Evolutionary conservation across 2,113 vertebrate species (phyloP).

Genomic region (Emydocephalus ijimae): DNA sequence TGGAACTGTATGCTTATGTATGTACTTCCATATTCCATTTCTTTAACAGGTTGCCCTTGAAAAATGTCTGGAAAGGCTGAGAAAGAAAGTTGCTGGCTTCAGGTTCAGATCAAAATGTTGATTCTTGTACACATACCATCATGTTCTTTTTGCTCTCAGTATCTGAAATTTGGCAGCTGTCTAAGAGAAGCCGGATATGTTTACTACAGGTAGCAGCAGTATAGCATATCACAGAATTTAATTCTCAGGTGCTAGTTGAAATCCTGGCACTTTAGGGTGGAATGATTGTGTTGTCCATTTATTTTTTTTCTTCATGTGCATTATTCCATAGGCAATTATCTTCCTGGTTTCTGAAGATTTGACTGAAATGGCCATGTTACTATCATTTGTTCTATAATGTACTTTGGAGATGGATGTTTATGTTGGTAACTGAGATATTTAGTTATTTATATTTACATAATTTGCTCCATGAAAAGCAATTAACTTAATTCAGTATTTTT

Average conservation of each 20-base stretch:
- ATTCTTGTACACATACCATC: not conserved
- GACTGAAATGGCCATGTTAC: not conserved
- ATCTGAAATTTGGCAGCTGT: not conserved
- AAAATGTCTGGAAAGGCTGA: not conserved
- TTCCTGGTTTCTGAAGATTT: not conserved
- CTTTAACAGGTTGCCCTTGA: not conserved
- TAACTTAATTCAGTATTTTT: constrained; percentile 33
- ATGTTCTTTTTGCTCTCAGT: not conserved
- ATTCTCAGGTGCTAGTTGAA: not conserved
- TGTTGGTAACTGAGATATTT: not conserved
- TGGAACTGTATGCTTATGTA: not conserved
- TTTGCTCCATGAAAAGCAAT: constrained; percentile 8
- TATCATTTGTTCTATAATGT: not conserved
- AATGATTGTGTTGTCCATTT: not conserved
- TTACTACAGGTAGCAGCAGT: not conserved
- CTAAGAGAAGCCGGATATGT: not conserved
- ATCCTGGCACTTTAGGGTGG: not conserved
- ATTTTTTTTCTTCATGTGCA: not conserved
- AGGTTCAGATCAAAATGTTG: not conserved
- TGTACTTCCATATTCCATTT: not conserved
- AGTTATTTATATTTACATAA: not conserved
- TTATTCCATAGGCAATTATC: not conserved
- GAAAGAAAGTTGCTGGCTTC: not conserved
- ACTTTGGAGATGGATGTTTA: not conserved
- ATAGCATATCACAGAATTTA: not conserved